Conservation (phyloP, 2,113 vertebrate species). For the Ramphastos sulfuratus region DNA sequence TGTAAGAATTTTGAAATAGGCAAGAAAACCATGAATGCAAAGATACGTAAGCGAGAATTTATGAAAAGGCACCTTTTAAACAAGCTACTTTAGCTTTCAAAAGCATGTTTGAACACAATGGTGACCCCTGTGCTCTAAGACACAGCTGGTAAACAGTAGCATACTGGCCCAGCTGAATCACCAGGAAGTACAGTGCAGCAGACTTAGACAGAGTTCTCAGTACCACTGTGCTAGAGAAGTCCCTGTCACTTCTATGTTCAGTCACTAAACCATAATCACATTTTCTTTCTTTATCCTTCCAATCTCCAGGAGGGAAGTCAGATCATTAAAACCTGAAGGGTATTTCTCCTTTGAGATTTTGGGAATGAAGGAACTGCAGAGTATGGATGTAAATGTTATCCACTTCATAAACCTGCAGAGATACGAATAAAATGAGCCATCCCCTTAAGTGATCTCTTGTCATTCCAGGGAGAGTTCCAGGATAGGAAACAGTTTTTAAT, state of each 20-base stretch:
- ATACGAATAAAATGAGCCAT: not conserved
- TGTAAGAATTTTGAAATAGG: not conserved
- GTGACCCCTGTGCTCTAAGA: accelerated
- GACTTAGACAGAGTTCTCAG: not conserved
- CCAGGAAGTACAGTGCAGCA: not conserved
- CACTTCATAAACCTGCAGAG: not conserved
- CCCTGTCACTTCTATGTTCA: not conserved
- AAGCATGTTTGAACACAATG: accelerated
- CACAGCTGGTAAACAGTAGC: not conserved
- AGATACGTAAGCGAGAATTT: not conserved
- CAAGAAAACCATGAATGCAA: not conserved
- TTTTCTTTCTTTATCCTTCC: not conserved
- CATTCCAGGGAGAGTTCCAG: not conserved
- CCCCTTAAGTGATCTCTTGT: not conserved
- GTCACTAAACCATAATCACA: not conserved
- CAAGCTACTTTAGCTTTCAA: not conserved
- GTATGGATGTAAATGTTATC: not conserved
- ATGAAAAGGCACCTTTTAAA: not conserved
- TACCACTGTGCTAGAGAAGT: not conserved
- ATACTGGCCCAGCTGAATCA: not conserved
- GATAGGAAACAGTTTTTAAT: not conserved
- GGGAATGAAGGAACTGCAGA: not conserved
- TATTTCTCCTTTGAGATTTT: not conserved
- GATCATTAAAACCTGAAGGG: not conserved
- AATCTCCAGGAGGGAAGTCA: not conserved